Evolutionary conservation across 2,797 vertebrate genomes (phyloP).

Genomic region (Rhyacichthys aspro): DNA sequence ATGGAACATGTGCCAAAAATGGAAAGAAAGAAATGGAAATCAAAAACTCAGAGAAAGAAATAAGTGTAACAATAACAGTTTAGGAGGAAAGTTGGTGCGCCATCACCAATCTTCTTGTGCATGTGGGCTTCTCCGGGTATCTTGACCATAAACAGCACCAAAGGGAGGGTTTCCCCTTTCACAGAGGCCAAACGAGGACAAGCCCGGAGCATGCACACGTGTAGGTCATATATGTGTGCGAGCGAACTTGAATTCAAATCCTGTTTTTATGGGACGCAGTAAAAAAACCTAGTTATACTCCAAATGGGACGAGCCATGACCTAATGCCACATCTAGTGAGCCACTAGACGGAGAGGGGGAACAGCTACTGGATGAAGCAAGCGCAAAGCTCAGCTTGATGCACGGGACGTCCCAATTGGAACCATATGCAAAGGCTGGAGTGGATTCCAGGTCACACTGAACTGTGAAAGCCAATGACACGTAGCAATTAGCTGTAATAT

Average conservation of each 20-base stretch:
- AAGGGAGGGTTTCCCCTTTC: slow-evolving; percentile 30
- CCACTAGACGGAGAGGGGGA: slow-evolving; percentile 40
- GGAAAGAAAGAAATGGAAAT: slow-evolving; percentile 7
- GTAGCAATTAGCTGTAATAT: slow-evolving; percentile 40
- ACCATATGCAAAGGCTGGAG: slow-evolving; percentile 46
- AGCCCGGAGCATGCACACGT: slow-evolving; percentile 12
- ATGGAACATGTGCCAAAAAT: background rate
- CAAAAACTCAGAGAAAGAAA: slow-evolving; percentile 7
- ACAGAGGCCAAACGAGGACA: slow-evolving; percentile 59
- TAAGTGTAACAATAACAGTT: slow-evolving; percentile 12
- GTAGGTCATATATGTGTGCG: slow-evolving; percentile 25
- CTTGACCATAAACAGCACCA: slow-evolving; percentile 11
- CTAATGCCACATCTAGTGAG: slow-evolving; percentile 55
- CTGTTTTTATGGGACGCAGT: slow-evolving; percentile 57
- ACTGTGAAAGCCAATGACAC: slow-evolving; percentile 42
- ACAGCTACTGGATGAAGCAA: slow-evolving; percentile 47
- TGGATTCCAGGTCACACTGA: slow-evolving; percentile 46
- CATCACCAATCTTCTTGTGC: slow-evolving; percentile 12
- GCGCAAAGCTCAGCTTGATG: slow-evolving; percentile 37
- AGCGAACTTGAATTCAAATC: slow-evolving; percentile 27
- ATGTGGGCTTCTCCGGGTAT: slow-evolving; percentile 21
- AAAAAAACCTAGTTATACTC: slow-evolving; percentile 50
- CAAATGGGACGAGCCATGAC: slow-evolving; percentile 63
- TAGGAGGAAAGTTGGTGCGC: slow-evolving; percentile 16
- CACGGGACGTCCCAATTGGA: slow-evolving; percentile 55